phyloP scores from a whole-genome alignment of 1,140 invertebrate species.

The Uloborus diversus region DNA sequence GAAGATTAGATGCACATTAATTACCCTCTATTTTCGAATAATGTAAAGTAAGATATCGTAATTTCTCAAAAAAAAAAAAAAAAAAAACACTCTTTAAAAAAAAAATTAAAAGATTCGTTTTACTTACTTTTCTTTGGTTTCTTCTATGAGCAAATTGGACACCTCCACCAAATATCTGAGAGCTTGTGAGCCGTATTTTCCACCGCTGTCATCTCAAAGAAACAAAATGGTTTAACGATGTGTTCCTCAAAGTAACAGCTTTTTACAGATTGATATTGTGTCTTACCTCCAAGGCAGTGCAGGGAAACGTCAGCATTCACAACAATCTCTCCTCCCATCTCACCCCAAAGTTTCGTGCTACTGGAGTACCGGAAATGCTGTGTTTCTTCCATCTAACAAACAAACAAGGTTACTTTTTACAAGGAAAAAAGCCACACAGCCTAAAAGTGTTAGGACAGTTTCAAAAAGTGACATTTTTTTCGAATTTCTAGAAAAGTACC shows the following conservation, averaged over 20 bases:
- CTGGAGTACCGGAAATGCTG: slow-evolving; percentile 50
- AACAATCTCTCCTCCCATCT: slow-evolving; percentile 29
- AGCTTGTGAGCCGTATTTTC: slow-evolving; percentile 30
- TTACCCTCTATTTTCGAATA: no score
- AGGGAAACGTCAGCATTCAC: slow-evolving; percentile 35
- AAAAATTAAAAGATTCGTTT: no score
- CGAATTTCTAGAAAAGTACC: neutral
- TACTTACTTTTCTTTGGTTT: no score
- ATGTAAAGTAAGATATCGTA: no score
- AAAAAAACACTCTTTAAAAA: no score
- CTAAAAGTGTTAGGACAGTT: no score
- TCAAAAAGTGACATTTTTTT: neutral
- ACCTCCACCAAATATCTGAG: slow-evolving; percentile 56
- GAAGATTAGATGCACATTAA: no score
- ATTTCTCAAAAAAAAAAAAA: no score
- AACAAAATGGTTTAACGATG: neutral
- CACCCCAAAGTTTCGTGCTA: slow-evolving; percentile 51
- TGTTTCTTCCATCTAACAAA: slow-evolving; percentile 29
- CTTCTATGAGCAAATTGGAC: neutral
- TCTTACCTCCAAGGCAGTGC: slow-evolving; percentile 45
- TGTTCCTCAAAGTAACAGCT: neutral
- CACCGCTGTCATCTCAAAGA: slow-evolving; percentile 27
- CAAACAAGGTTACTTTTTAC: neutral
- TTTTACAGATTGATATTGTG: neutral
- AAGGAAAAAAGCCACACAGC: no score